phyloP scores from a whole-genome alignment of 2,113 vertebrate genomes.

The Hiodon tergisus region DNA sequence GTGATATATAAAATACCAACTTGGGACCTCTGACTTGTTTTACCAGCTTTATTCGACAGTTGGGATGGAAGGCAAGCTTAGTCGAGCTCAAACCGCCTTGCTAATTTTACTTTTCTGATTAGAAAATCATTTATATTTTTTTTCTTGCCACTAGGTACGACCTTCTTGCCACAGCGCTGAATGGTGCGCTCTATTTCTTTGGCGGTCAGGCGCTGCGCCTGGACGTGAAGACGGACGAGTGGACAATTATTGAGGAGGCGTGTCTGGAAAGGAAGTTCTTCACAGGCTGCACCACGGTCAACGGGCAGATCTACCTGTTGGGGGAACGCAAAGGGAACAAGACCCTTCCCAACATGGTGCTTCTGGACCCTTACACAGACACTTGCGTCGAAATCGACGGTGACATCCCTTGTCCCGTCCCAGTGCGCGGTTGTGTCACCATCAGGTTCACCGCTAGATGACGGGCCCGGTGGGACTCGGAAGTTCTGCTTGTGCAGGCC shows the following conservation, averaged over 20 bases:
- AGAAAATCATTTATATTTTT: background rate
- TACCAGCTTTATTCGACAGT: background rate
- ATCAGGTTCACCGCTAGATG: conserved; percentile 42
- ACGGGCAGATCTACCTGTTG: conserved; percentile 73
- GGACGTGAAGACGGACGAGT: conserved; percentile 73
- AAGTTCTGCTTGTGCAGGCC: background rate
- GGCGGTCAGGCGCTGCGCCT: conserved; percentile 74
- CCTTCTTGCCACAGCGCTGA: conserved; percentile 71
- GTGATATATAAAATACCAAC: background rate
- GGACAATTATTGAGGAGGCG: conserved; percentile 71
- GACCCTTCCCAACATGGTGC: conserved; percentile 61
- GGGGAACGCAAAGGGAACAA: conserved; percentile 70
- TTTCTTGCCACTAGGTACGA: conserved; percentile 66
- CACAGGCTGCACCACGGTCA: conserved; percentile 69
- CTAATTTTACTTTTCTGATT: too few species aligned
- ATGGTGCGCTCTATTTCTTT: conserved; percentile 76
- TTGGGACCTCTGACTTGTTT: too few species aligned
- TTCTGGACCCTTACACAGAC: conserved; percentile 76
- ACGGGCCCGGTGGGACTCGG: background rate
- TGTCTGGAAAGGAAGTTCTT: conserved; percentile 72
- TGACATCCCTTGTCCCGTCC: conserved; percentile 72
- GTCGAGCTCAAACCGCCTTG: too few species aligned
- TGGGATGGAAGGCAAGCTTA: background rate
- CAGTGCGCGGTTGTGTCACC: conserved; percentile 69
- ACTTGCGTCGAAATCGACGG: conserved; percentile 65